phyloP scores from a whole-genome alignment of 2,797 vertebrate species.

The Naso thynnoides region DNA sequence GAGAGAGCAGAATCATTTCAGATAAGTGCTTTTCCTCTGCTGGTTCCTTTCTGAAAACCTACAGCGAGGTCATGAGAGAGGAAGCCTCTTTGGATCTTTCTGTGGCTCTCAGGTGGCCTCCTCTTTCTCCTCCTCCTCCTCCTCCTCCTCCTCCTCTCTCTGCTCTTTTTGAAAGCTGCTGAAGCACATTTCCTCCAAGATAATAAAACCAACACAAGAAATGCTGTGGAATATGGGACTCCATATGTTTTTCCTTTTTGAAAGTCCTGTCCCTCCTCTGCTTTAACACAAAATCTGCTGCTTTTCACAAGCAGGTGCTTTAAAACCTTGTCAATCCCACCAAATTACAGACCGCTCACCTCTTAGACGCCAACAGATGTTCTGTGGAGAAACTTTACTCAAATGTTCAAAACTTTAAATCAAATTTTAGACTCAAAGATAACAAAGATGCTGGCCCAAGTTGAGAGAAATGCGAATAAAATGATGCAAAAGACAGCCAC shows the following conservation, averaged over 20 bases:
- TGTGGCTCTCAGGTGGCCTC: constrained; percentile 45
- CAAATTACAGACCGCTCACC: neutral
- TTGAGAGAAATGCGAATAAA: neutral
- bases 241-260: constrained; percentile 33
- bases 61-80: constrained; percentile 42
- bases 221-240: constrained; percentile 37
- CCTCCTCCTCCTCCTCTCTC: constrained; percentile 28
- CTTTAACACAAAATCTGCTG: constrained; percentile 17
- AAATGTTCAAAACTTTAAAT: constrained; percentile 1
- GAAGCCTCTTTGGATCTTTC: constrained; percentile 36
- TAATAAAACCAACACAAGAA: constrained; percentile 57
- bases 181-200: constrained; percentile 55
- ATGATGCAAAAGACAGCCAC: neutral
- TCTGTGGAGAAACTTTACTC: neutral
- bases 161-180: constrained; percentile 40
- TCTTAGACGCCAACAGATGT: neutral
- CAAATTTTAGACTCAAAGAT: neutral
- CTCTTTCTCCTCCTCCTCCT: constrained; percentile 8
- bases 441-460: neutral
- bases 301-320: too few relatives aligned
- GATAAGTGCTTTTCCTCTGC: constrained; percentile 40
- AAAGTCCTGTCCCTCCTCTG: constrained; percentile 8
- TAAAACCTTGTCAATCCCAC: neutral
- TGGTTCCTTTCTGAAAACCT: constrained; percentile 14
- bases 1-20: constrained; percentile 44